Conservation (phyloP, 2,797 vertebrate species). For the Benthosema pterotum region DNA sequence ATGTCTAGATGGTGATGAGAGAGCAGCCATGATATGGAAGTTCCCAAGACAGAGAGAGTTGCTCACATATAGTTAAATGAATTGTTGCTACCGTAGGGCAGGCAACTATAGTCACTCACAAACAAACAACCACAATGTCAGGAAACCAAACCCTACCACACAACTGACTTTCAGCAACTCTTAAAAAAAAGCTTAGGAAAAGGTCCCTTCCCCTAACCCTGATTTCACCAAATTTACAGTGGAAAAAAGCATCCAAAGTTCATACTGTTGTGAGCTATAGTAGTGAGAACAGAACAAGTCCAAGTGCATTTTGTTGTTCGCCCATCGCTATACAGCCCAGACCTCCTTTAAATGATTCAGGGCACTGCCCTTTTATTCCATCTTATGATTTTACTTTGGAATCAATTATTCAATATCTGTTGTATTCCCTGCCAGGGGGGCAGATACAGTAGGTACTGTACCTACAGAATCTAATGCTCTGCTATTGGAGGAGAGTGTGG, state of each 20-base stretch:
- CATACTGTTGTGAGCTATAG: constrained; percentile 21
- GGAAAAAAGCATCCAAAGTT: no score
- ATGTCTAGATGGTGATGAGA: constrained; percentile 13
- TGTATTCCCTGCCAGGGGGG: constrained; percentile 33
- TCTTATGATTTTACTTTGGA: constrained; percentile 53
- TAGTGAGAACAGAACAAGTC: constrained; percentile 38
- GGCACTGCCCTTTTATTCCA: constrained; percentile 53
- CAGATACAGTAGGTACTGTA: no score
- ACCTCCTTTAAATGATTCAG: constrained; percentile 65
- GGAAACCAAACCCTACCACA: constrained; percentile 2
- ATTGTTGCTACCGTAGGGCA: background rate
- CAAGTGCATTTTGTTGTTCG: constrained; percentile 48
- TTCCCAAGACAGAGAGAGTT: background rate
- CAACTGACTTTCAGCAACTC: constrained; percentile 1
- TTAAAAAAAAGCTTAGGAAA: no score
- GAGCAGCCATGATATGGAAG: constrained; percentile 15
- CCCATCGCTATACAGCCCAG: constrained; percentile 44
- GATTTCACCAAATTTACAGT: background rate
- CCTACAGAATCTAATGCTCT: constrained; percentile 11
- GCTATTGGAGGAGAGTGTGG: constrained; percentile 11
- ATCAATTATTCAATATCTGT: constrained; percentile 64
- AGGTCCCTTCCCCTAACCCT: background rate
- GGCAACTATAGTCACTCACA: background rate
- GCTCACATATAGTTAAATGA: background rate
- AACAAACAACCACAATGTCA: background rate